Evolutionary conservation across 2,113 vertebrate species (phyloP).

Genomic region (Octodon degus): DNA sequence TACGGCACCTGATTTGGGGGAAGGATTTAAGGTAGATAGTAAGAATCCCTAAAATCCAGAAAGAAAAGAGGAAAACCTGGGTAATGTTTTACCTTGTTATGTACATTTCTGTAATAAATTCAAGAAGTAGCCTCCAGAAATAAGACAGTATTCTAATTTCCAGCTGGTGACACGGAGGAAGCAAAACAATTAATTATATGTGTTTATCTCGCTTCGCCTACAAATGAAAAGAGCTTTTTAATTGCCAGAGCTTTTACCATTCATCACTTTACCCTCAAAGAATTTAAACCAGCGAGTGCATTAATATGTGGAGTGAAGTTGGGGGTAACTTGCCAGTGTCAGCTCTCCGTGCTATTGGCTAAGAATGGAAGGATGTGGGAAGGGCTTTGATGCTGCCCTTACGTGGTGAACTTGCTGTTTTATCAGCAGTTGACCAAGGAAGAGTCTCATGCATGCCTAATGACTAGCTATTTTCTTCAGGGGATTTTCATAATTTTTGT

Average conservation of each 20-base stretch:
- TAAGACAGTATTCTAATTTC: constrained; percentile 39
- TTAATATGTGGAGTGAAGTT: constrained; percentile 2
- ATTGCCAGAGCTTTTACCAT: constrained; percentile 33
- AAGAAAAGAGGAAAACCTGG: background rate
- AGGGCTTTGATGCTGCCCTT: constrained; percentile 2
- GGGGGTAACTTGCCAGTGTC: constrained; percentile 37
- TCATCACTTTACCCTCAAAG: constrained; percentile 47
- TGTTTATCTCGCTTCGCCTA: constrained; percentile 11
- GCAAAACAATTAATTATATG: constrained; percentile 44
- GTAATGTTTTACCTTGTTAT: background rate
- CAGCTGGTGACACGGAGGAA: constrained; percentile 14
- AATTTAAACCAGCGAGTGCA: constrained; percentile 19
- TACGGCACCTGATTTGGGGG: background rate
- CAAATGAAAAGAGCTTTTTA: constrained; percentile 63
- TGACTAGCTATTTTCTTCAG: constrained; percentile 63
- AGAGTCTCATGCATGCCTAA: constrained; percentile 20
- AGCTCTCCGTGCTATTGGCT: background rate
- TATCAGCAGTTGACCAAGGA: background rate
- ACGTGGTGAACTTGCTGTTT: constrained; percentile 14
- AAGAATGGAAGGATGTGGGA: background rate
- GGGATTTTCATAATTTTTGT: constrained; percentile 70
- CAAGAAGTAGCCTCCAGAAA: constrained; percentile 21
- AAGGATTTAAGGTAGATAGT: background rate
- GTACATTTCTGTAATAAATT: constrained; percentile 11
- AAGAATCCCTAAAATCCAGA: background rate